A percentile compares a stretch with the other conserved stretches of the same genome.
These are phyloP conservation scores for Pantherophis vulpinus DNA, from an alignment of 2,797 vertebrate species.

Conservation along the genomic window DNA sequence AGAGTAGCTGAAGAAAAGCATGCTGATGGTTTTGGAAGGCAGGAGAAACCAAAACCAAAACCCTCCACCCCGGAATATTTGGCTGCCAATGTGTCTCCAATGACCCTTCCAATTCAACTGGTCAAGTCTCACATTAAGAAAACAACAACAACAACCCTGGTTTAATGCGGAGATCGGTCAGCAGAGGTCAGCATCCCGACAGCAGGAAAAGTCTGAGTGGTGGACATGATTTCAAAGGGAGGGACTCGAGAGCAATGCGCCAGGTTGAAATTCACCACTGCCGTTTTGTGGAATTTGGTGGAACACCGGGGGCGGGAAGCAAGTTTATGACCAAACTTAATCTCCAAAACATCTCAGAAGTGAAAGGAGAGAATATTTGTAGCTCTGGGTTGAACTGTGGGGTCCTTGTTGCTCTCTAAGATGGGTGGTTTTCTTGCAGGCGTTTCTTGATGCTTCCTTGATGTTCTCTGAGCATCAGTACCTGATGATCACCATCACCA, in stretches of 20 bases:
- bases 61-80: not conserved
- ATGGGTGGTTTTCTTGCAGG: too few relatives aligned
- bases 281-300: too few relatives aligned
- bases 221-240: not conserved
- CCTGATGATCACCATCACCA: too few relatives aligned
- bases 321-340: too few relatives aligned
- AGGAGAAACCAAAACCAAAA: not conserved
- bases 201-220: not conserved
- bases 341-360: too few relatives aligned
- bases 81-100: not conserved
- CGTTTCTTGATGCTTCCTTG: too few relatives aligned
- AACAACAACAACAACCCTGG: too few relatives aligned
- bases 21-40: not conserved
- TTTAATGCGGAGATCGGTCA: not conserved
- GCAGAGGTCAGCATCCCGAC: slow-evolving; percentile 11
- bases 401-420: too few relatives aligned
- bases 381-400: too few relatives aligned
- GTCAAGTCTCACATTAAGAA: not conserved
- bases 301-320: not conserved
- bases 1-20: not conserved
- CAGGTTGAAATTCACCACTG: not conserved
- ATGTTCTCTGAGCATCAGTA: too few relatives aligned
- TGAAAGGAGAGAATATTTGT: too few relatives aligned
- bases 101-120: not conserved
- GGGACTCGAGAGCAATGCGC: not conserved